Evolutionary conservation across 2,888 invertebrate genomes (phyloP).

Genomic region (Acanthosepion pharaonis): DNA sequence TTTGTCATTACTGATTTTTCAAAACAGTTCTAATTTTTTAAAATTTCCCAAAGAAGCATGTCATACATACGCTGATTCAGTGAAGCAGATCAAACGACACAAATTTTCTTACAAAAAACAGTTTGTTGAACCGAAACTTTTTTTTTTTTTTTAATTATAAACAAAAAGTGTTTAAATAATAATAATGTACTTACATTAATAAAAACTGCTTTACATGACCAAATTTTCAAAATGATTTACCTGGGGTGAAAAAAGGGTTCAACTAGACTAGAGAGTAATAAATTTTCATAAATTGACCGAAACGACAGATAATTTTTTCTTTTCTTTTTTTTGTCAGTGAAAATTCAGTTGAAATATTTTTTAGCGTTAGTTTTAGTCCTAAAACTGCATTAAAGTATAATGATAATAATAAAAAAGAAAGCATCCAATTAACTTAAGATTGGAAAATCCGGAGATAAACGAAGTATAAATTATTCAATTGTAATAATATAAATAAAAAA

Average conservation of each 20-base stretch:
- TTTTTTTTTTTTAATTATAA: too few relatives aligned
- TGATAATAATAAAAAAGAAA: not conserved
- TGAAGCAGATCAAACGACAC: too few relatives aligned
- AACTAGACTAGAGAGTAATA: too few relatives aligned
- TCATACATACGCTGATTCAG: too few relatives aligned
- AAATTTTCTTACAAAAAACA: not conserved
- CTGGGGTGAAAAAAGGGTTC: not conserved
- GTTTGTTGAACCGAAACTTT: too few relatives aligned
- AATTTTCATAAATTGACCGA: too few relatives aligned
- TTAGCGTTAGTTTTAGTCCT: not conserved
- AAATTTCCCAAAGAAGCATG: too few relatives aligned
- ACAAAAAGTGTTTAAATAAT: too few relatives aligned
- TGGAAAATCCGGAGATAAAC: not conserved
- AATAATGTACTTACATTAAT: not conserved
- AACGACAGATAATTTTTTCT: too few relatives aligned
- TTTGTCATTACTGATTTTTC: too few relatives aligned
- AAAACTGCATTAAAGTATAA: not conserved
- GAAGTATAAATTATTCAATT: not conserved
- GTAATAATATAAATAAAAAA: too few relatives aligned
- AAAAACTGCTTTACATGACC: not conserved
- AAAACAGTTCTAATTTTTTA: too few relatives aligned
- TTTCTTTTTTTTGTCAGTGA: not conserved
- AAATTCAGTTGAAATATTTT: not conserved
- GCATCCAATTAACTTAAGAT: not conserved
- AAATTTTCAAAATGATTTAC: not conserved